Percentiles rank a stretch among this genome's conserved stretches.
phyloP scores from a whole-genome alignment of 2,888 invertebrate genomes.

The Drosophila greeni region DNA sequence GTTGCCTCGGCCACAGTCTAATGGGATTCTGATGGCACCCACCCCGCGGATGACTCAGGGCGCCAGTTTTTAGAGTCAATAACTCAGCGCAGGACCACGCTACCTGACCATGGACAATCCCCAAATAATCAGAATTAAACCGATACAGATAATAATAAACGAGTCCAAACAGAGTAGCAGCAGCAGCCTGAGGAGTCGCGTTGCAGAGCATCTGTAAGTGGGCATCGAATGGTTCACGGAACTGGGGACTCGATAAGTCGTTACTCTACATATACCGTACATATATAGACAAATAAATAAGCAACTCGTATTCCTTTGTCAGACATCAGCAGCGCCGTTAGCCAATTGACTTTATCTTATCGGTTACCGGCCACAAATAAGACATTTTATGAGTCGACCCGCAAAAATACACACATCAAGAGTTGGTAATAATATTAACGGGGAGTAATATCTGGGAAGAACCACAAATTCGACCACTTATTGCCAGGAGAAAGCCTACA shows the following conservation, averaged over 20 bases:
- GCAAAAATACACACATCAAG: constrained; percentile 12
- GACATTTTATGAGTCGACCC: constrained; percentile 20
- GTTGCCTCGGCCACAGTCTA: constrained; percentile 11
- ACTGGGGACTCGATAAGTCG: constrained; percentile 14
- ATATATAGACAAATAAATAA: constrained; percentile 15
- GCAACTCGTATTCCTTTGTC: constrained; percentile 46
- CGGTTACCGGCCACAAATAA: constrained; percentile 35
- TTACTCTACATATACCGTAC: constrained; percentile 7
- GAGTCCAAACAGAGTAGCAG: constrained; percentile 13
- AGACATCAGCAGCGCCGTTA: constrained; percentile 39
- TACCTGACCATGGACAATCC: constrained; percentile 35
- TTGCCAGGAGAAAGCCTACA: not conserved
- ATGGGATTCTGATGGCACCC: constrained; percentile 7
- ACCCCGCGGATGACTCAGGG: constrained; percentile 15
- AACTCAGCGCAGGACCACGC: constrained; percentile 6
- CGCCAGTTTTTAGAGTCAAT: constrained; percentile 1
- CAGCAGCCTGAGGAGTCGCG: constrained; percentile 21
- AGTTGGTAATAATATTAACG: not conserved
- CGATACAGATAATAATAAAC: constrained; percentile 20
- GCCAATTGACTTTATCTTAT: constrained; percentile 55
- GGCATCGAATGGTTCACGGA: not conserved
- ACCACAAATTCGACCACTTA: not conserved
- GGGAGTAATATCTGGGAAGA: constrained; percentile 2
- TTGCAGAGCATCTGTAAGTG: constrained; percentile 30
- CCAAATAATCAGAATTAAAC: constrained; percentile 25